phyloP scores from a whole-genome alignment of 2,113 vertebrate genomes.

The Chlorodrepanis virens region DNA sequence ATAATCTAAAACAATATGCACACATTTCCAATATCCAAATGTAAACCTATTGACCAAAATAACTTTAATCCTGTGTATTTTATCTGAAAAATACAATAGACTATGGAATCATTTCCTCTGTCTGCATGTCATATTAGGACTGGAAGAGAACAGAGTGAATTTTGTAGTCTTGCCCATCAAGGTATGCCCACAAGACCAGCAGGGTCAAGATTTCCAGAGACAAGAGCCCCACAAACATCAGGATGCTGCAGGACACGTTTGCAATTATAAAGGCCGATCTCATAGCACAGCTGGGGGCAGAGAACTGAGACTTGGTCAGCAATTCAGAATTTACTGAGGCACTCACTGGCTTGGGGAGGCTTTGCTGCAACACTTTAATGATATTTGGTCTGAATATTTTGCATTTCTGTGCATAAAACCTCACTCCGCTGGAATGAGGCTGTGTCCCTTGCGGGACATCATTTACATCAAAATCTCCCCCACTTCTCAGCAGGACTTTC shows the following conservation, averaged over 20 bases:
- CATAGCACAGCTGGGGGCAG: not conserved
- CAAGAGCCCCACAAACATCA: not conserved
- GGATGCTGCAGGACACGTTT: not conserved
- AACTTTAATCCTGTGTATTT: not conserved
- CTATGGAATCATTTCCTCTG: not conserved
- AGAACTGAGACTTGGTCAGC: not conserved
- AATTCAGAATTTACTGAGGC: not conserved
- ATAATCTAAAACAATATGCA: not conserved
- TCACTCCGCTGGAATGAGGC: conserved; percentile 41
- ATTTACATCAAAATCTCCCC: conserved; percentile 53
- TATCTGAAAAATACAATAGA: not conserved
- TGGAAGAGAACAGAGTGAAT: not conserved
- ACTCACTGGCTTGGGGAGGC: not conserved
- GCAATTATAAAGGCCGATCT: accelerated
- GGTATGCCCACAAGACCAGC: not conserved
- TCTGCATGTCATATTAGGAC: not conserved
- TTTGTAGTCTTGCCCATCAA: not conserved
- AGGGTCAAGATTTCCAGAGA: not conserved
- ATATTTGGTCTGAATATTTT: not conserved
- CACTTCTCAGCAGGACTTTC: conserved; percentile 21
- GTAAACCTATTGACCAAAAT: not conserved
- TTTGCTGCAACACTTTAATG: not conserved
- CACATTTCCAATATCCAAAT: not conserved
- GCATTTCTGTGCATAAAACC: conserved; percentile 5
- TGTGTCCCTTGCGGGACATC: conserved; percentile 5